Evolutionary conservation across 2,113 vertebrate genomes (phyloP).

Genomic region (Laticauda colubrina): DNA sequence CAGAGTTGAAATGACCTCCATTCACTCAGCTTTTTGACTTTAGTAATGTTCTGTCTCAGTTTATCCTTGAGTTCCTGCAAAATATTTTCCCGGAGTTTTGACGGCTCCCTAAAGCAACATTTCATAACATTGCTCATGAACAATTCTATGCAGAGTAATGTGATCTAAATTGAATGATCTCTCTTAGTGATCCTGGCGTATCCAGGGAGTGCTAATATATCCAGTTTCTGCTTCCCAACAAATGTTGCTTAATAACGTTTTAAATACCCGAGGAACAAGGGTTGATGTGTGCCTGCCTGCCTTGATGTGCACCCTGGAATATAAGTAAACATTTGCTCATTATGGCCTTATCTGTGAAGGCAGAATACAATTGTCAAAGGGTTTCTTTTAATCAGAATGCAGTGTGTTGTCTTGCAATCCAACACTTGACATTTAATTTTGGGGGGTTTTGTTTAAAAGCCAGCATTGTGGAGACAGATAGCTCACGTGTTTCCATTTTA

Average conservation of each 20-base stretch:
- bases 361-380: neutral
- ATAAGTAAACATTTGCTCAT: neutral
- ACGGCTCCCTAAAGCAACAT: neutral
- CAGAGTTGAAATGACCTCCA: neutral
- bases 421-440: constrained; percentile 13
- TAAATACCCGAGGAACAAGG: neutral
- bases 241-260: constrained; percentile 13
- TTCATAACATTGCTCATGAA: neutral
- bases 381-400: neutral
- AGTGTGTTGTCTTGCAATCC: constrained; percentile 5
- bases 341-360: constrained; percentile 11
- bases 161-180: neutral
- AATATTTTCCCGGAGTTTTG: neutral
- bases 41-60: too few relatives aligned
- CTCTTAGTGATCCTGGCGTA: neutral
- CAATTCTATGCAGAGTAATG: neutral
- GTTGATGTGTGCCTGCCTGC: neutral
- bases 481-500: constrained; percentile 30
- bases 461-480: constrained; percentile 22
- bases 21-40: neutral
- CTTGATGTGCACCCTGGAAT: neutral
- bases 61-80: neutral
- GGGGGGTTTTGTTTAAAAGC: neutral
- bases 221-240: neutral
- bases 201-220: neutral